phyloP scores from a whole-genome alignment of 2,113 vertebrate species.

The Clarias macrocephalus region DNA sequence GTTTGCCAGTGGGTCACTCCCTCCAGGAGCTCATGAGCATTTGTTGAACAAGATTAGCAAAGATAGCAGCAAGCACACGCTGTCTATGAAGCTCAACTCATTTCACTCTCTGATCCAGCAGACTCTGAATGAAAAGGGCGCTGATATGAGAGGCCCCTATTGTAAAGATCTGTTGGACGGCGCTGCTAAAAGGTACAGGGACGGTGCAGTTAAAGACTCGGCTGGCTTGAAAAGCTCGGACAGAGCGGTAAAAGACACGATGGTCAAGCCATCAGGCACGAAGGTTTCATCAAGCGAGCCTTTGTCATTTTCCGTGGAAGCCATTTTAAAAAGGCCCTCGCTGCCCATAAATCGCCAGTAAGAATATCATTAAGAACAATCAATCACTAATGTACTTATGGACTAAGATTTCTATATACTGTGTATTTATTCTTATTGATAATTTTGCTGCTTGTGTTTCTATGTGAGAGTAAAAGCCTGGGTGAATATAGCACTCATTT shows the following conservation, averaged over 20 bases:
- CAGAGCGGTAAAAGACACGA: conserved; percentile 79
- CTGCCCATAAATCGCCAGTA: conserved; percentile 79
- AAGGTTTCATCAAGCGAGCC: conserved; percentile 82
- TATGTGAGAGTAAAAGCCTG: conserved; percentile 18
- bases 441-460: conserved; percentile 19
- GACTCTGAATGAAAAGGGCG: conserved; percentile 76
- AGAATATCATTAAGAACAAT: conserved; percentile 25
- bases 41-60: conserved; percentile 81
- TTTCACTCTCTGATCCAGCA: conserved; percentile 87
- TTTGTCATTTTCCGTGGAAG: conserved; percentile 94
- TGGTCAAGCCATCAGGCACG: conserved; percentile 77
- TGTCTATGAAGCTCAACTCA: conserved; percentile 80
- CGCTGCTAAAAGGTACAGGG: conserved; percentile 81
- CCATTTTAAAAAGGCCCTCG: conserved; percentile 89
- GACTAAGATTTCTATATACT: conserved; percentile 16
- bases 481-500: conserved; percentile 29
- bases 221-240: conserved; percentile 76
- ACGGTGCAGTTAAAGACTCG: conserved; percentile 76
- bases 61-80: conserved; percentile 72
- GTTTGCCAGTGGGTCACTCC: conserved; percentile 69
- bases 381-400: conserved; percentile 29
- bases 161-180: conserved; percentile 86
- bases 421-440: conserved; percentile 49
- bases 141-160: conserved; percentile 76
- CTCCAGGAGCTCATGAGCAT: conserved; percentile 68